Percentiles rank a stretch among this genome's conserved stretches.
Conservation (phyloP, 2,113 vertebrate species). For the Rostratula benghalensis region DNA sequence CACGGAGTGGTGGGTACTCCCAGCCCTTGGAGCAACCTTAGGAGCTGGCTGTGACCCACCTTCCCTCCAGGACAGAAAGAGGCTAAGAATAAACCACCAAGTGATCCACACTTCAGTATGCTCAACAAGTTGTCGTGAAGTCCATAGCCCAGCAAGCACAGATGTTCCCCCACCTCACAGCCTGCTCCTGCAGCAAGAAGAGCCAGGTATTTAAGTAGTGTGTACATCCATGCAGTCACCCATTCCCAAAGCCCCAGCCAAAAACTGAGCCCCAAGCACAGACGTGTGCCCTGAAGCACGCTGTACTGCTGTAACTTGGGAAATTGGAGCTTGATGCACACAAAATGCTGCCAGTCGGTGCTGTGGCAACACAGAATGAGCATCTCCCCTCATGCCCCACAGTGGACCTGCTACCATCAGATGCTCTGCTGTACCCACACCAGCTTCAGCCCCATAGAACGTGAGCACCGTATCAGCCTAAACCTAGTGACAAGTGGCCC, state of each 20-base stretch:
- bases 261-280: neutral
- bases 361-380: neutral
- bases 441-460: neutral
- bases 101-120: neutral
- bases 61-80: neutral
- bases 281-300: neutral
- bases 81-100: neutral
- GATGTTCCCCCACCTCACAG: neutral
- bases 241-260: neutral
- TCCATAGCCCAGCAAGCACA: neutral
- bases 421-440: neutral
- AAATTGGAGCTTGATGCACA: neutral
- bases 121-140: neutral
- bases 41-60: neutral
- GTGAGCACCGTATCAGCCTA: neutral
- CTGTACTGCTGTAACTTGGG: neutral
- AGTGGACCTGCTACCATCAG: neutral
- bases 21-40: neutral
- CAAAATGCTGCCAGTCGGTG: neutral
- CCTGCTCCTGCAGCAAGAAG: neutral
- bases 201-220: fast-evolving
- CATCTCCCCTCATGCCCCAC: neutral
- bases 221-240: neutral
- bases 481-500: fast-evolving
- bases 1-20: neutral